Evolutionary conservation across 1,140 invertebrate species (phyloP).

Genomic region (Pseudomyrmex flavicornis): DNA sequence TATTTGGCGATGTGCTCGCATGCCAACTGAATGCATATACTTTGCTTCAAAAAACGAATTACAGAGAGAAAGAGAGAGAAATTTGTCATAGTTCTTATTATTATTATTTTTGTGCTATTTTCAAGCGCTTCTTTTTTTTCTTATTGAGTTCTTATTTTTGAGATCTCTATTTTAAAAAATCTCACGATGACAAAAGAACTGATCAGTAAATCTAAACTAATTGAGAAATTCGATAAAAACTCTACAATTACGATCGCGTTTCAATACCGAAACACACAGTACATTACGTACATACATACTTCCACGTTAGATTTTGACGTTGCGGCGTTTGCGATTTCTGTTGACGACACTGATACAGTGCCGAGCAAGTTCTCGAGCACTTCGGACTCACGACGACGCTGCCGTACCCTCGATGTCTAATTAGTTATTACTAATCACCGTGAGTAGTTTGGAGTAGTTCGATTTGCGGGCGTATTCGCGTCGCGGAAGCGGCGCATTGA

Average conservation of each 20-base stretch:
- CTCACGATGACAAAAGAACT: not conserved
- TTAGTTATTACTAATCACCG: conserved; percentile 75
- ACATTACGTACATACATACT: not conserved
- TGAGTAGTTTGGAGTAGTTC: conserved; percentile 72
- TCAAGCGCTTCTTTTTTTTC: too few species aligned
- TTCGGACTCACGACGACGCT: not conserved
- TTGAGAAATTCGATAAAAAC: conserved; percentile 27
- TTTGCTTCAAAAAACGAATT: too few species aligned
- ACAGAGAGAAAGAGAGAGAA: too few species aligned
- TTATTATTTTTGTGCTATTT: too few species aligned
- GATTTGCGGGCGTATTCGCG: conserved; percentile 58
- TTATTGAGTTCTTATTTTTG: too few species aligned
- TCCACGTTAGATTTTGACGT: conserved; percentile 21
- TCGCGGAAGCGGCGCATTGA: conserved; percentile 21
- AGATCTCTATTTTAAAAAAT: not conserved
- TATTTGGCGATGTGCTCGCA: too few species aligned
- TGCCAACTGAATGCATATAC: too few species aligned
- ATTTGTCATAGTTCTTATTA: too few species aligned
- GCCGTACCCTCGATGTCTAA: conserved; percentile 64
- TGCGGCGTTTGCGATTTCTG: conserved; percentile 40
- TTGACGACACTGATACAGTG: conserved; percentile 27
- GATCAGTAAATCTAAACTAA: conserved; percentile 21
- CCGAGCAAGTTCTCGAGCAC: conserved; percentile 39
- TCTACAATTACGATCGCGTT: conserved; percentile 58
- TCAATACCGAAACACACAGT: conserved; percentile 1